Base-by-base conservation (phyloP, 2,888 invertebrate genomes). In the Podotricha telesiphe region DNA sequence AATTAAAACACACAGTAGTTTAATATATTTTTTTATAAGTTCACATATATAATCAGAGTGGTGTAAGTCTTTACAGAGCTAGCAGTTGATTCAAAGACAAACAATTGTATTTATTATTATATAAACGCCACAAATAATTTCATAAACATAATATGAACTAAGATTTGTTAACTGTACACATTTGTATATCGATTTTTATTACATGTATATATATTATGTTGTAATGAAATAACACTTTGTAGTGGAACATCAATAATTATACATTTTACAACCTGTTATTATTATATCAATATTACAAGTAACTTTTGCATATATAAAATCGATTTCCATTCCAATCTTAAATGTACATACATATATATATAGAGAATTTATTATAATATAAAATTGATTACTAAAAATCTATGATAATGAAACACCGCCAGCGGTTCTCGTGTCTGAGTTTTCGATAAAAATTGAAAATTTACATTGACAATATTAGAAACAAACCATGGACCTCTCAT, bases 11-110 rank as follows among this genome's bases (percentile, higher is more conserved):
- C 78, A 40, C 70, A n/a, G 11, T 70, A 77, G 71, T 80, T 78
- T 83, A 84, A 84, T 79, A 86, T 86, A 84, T 81, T 88, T 89
- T 51, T 89, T 87, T 85, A 85, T 87, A 86, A 83, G 83, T 89
- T 90, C 86, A 89, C 89, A 91, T 87, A n/a, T n/a, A 88, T 87
- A 75, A 55, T 75, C 76, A 72, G 72, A 85, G 87, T 88, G 86
- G 85, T 87, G 85, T 80, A 81, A 81, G 80, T 82, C 79, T 85
- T 74, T 84, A 62, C 62, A 84, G 82, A 86, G 79, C 80, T 84
- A 86, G 82, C 83, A 84, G 80, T 86, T 85, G 82, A 88, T 83
- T 83, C 82, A 77, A 84, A 83, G 85, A 84, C 81, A 85, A 83
- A 86, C 86, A 86, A 85, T 78, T 87, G 80, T 82, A 83, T 82